These are phyloP conservation scores for Microtus montanus DNA, from an alignment of 2,113 vertebrate genomes.

Conservation along the genomic window DNA sequence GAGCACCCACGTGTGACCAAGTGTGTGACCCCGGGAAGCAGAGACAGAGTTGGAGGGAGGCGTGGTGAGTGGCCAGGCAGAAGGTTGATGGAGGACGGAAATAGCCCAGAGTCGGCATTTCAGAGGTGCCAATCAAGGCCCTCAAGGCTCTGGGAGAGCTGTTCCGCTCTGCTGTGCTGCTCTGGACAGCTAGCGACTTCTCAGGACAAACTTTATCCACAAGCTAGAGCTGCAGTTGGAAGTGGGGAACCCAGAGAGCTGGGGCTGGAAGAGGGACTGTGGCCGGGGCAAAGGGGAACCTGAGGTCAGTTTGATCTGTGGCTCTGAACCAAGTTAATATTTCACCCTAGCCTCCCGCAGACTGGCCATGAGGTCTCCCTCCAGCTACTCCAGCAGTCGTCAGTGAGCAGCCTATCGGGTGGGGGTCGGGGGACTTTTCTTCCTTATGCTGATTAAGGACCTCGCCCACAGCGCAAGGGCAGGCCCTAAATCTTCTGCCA, in stretches of 20 bases:
- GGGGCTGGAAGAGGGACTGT: not conserved
- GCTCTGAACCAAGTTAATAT: not conserved
- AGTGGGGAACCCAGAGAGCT: not conserved
- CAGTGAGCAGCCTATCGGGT: not conserved
- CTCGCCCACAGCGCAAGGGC: not conserved
- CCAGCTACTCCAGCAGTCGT: not conserved
- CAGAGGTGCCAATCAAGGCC: too few species aligned
- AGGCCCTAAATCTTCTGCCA: too few species aligned
- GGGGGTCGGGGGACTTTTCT: not conserved
- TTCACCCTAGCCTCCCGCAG: not conserved
- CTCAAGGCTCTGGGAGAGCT: too few species aligned
- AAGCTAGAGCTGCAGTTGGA: not conserved
- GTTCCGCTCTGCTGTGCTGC: rapidly evolving
- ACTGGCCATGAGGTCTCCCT: not conserved
- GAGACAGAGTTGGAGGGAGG: not conserved
- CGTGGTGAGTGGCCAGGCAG: not conserved
- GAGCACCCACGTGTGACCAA: not conserved
- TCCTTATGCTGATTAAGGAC: not conserved
- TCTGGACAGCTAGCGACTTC: not conserved
- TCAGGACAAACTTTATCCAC: not conserved
- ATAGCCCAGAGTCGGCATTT: not conserved
- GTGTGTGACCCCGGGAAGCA: not conserved
- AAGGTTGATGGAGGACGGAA: not conserved
- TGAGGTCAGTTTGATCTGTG: not conserved
- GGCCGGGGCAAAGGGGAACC: not conserved